phyloP scores from a whole-genome alignment of 2,797 vertebrate genomes.

The Catamblyrhynchus diadema region DNA sequence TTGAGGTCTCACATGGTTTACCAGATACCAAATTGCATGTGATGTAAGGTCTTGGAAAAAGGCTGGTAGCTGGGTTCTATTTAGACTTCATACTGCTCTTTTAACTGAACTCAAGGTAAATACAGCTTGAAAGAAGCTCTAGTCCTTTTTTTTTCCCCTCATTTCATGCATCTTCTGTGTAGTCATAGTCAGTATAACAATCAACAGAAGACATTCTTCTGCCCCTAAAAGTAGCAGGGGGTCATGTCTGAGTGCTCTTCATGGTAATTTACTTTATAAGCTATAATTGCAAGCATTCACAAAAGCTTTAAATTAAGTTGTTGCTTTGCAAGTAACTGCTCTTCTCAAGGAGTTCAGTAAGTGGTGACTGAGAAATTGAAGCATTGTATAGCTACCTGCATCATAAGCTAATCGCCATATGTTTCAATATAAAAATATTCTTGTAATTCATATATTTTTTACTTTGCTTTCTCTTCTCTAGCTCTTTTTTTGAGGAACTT shows the following conservation, averaged over 20 bases:
- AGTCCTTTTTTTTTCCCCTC: neutral
- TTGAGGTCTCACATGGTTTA: neutral
- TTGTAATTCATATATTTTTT: neutral
- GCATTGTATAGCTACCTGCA: neutral
- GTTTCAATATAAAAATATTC: neutral
- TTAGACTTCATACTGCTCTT: neutral
- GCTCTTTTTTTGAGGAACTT: neutral
- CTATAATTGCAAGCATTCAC: neutral
- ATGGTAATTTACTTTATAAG: neutral
- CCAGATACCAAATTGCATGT: neutral
- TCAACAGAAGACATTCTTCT: neutral
- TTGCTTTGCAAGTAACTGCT: neutral
- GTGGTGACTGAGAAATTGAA: neutral
- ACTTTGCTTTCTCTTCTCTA: neutral
- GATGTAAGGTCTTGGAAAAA: neutral
- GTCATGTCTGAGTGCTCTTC: neutral
- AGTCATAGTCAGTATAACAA: neutral
- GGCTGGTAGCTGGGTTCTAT: neutral
- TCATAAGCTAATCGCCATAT: neutral
- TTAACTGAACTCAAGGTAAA: neutral
- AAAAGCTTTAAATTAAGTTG: neutral
- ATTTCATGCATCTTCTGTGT: neutral
- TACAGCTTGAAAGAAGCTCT: neutral
- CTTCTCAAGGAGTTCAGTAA: neutral
- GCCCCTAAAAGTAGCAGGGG: neutral